phyloP scores from a whole-genome alignment of 2,888 invertebrate genomes.

The Heliconius erato region DNA sequence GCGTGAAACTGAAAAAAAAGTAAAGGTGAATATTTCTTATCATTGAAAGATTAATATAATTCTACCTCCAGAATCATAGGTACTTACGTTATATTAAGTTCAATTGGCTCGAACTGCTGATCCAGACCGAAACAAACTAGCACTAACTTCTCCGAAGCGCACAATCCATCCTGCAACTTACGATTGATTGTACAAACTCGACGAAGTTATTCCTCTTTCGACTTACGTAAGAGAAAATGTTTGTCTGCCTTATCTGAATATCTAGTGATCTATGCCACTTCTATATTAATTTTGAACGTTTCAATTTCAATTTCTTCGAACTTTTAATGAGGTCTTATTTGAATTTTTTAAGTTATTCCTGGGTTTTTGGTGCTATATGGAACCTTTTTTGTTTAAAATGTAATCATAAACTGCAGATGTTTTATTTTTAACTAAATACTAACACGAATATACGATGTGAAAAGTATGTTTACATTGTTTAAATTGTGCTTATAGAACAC shows the following conservation, averaged over 20 bases:
- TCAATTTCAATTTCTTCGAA: conserved; percentile 17
- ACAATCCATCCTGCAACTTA: conserved; percentile 54
- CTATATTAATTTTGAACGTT: conserved; percentile 38
- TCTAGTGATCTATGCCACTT: conserved; percentile 51
- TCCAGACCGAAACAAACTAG: conserved; percentile 50
- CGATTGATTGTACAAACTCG: conserved; percentile 56
- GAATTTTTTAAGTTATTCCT: background rate
- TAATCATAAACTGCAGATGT: background rate
- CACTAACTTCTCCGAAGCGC: conserved; percentile 50
- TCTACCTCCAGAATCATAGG: conserved; percentile 5
- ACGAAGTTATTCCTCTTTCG: conserved; percentile 52
- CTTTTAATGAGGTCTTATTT: conserved; percentile 27
- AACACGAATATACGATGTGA: background rate
- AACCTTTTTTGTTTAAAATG: background rate
- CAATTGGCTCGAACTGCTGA: conserved; percentile 53
- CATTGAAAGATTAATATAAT: background rate
- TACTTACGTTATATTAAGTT: conserved; percentile 45
- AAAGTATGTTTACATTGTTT: background rate
- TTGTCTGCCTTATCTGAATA: conserved; percentile 53
- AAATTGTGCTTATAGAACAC: background rate
- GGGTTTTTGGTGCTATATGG: background rate
- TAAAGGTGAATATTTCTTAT: background rate
- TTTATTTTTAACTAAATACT: background rate
- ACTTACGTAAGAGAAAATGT: conserved; percentile 53
- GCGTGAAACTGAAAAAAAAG: background rate